Evolutionary conservation across 2,888 invertebrate genomes (phyloP), one percentile per base, ranked within the genome.

Genomic region (Napeogenes inachia): DNA sequence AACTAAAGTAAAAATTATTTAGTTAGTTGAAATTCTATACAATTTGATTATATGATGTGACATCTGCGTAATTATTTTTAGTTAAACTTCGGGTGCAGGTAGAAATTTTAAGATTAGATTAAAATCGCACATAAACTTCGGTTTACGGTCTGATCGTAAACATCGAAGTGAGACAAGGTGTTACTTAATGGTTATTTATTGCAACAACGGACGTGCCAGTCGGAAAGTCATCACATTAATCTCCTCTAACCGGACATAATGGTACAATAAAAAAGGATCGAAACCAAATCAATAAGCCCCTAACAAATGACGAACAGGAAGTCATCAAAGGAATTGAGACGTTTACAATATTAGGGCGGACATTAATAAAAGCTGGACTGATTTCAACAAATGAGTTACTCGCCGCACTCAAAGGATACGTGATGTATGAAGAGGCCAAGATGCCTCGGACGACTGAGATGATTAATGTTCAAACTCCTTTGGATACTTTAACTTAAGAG

Each of bases 101-200:
- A 87, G 78, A 80, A 78, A 77, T 75, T 83, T 81, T 82, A 78
- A 82, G 84, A 87, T 82, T 79, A 82, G 84, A 87, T 87, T 82
- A 84, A 54, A 33, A 55, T 53, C 30, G 56, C 60, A 21, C 53
- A 62, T 60, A 67, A 58, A 59, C 78, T 74, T 72, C 75, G 77
- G 76, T 85, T 86, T 87, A 85, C 80, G 80, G 82, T 75, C 72
- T 69, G 73, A 74, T 75, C 79, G 81, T 89, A 85, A 87, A 81
- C 75, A 73, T 74, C 73, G 77, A 76, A 75, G 75, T 76, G 79
- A 78, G 82, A 81, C 82, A 83, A 84, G 82, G 84, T 86, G 87
- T 87, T 87, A 87, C 81, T 88, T 87, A 87, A 87, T 85, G 81
- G 78, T 87, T 87, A 89, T 89, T 87, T 89, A 89, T 87, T 86